phyloP scores from a whole-genome alignment of 2,113 vertebrate species.

The Rhynchopsitta pachyrhyncha region DNA sequence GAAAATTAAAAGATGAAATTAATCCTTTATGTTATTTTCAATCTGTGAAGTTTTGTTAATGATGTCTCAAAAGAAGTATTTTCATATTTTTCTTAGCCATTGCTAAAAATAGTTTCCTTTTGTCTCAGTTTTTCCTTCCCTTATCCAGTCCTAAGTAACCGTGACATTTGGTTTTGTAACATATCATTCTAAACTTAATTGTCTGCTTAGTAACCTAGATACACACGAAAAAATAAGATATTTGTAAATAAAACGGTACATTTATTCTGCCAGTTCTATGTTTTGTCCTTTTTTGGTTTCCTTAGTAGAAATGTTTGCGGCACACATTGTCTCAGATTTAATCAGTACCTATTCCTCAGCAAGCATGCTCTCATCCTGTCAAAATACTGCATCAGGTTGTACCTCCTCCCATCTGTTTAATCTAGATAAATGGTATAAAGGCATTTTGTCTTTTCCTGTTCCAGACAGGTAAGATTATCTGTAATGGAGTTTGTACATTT shows the following conservation, averaged over 20 bases:
- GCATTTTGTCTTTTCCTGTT: slow-evolving; percentile 29
- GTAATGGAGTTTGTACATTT: not conserved
- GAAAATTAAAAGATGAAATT: not conserved
- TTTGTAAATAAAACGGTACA: slow-evolving; percentile 38
- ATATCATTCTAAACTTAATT: not conserved
- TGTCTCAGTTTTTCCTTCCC: slow-evolving; percentile 28
- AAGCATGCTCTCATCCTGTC: slow-evolving; percentile 17
- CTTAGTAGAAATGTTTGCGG: not conserved
- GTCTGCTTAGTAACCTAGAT: slow-evolving; percentile 11
- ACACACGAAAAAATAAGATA: not conserved
- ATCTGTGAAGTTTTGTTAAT: not conserved
- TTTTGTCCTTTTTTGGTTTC: slow-evolving; percentile 58
- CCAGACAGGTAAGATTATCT: slow-evolving; percentile 61
- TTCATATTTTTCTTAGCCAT: not conserved
- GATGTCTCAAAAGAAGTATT: not conserved
- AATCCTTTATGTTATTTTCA: not conserved
- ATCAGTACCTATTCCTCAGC: slow-evolving; percentile 21
- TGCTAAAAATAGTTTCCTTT: slow-evolving; percentile 22
- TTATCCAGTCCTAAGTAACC: not conserved
- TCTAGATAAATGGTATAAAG: slow-evolving; percentile 57
- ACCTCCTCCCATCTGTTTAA: slow-evolving; percentile 53
- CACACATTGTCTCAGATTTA: slow-evolving; percentile 2
- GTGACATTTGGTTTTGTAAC: not conserved
- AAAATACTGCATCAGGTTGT: slow-evolving; percentile 44
- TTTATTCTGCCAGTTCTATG: not conserved